phyloP scores from a whole-genome alignment of 2,113 vertebrate genomes.

The Felis catus region F.catus_Fca126_mat1.0 CM031428.1:65168501-65169000 shows the following conservation, averaged over 20 bases:
- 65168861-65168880: not conserved
- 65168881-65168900: not conserved
- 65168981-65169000: not conserved
- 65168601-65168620: not conserved
- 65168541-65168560: not conserved
- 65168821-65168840: not conserved
- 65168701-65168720: not conserved
- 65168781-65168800: not conserved
- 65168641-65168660: not conserved
- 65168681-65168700: not conserved
- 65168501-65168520: not conserved
- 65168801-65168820: too few relatives aligned
- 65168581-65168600: not conserved
- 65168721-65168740: not conserved
- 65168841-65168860: not conserved
- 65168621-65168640: not conserved
- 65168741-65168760: not conserved
- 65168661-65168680: not conserved
- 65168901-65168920: not conserved
- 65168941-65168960: not conserved
- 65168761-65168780: not conserved
- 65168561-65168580: not conserved
- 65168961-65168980: not conserved
- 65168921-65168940: not conserved
- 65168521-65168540: not conserved